Base-by-base conservation (phyloP, 2,113 vertebrate genomes). In the Parus major region DNA sequence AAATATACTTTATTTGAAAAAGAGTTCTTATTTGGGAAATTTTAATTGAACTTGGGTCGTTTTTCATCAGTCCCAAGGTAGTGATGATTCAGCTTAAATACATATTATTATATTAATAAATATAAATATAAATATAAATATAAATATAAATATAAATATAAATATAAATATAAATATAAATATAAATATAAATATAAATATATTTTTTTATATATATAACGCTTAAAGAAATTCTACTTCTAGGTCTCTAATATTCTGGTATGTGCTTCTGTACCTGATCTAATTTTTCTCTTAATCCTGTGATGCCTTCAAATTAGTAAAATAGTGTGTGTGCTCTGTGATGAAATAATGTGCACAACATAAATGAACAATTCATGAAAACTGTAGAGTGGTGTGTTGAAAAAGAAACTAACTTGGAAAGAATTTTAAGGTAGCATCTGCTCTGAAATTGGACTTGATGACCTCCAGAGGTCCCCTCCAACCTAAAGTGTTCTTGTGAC, bases 241-340 rank as follows among this genome's bases (percentile, higher is more conserved):
- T 44, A n/a, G 4, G 2, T 49, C 65, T 71, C 14, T 44, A 72
- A 17, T 36, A 63, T n/a, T 78, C 41, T 23, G 2, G 7, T 80
- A 33, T 35, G 11, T 75, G 5, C 15, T 68, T 61, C 41, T 46
- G 13, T 41, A 55, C 2, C 5, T 35, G 33, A 11, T 28, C 15
- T 80, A 2, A 15, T 69, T 79, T 79, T 78, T 39, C 17, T 87
- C 5, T 46, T 69, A 79, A 53, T 82, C 18, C 19, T 63, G 5
- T 36, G 11, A 42, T 44, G 22, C 2, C 33, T 59, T 28, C 5
- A 55, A 57, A 82, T 49, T 23, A 52, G 2, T 60, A 12, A 70
- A 61, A 56, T 9, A 31, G 0, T 19, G 4, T 41, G 7, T 52
- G 20, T 5, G 2, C 6, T 60, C 31, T 13, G 2, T 35, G 8